Evolutionary conservation across 2,797 vertebrate genomes (phyloP).

Genomic region (Tangara arthus): DNA sequence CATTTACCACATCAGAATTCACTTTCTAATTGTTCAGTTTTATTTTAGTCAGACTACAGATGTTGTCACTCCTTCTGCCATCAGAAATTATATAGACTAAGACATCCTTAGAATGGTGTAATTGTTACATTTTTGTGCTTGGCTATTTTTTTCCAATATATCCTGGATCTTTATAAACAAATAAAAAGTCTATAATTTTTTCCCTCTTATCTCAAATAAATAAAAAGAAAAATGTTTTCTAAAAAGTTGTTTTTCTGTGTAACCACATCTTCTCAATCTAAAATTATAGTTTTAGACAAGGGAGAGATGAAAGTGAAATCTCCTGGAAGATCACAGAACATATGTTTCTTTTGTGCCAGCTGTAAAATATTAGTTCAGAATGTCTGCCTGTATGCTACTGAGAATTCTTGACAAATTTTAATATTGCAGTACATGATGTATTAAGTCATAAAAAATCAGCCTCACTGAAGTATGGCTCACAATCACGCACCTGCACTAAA

Average conservation of each 20-base stretch:
- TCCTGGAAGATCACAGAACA: background rate
- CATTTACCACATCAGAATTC: conserved; percentile 56
- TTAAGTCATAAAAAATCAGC: background rate
- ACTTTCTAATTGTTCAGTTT: conserved; percentile 47
- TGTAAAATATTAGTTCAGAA: conserved; percentile 19
- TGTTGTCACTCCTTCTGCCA: background rate
- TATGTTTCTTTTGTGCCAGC: background rate
- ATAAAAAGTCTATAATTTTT: background rate
- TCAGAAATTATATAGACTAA: background rate
- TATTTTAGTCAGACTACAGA: conserved; percentile 29
- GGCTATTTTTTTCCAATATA: background rate
- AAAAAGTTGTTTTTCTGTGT: background rate
- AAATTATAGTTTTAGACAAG: background rate
- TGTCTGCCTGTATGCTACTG: background rate
- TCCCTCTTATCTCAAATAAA: background rate
- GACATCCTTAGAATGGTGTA: background rate
- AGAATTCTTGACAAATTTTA: background rate
- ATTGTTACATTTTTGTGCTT: background rate
- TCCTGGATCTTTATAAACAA: background rate
- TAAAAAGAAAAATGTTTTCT: background rate
- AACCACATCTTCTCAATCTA: background rate
- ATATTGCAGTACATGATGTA: background rate
- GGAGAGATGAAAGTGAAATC: conserved; percentile 4
- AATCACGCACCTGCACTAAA: background rate
- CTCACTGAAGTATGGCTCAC: background rate